Evolutionary conservation across 2,113 vertebrate species (phyloP).

Genomic region (Passer domesticus): DNA sequence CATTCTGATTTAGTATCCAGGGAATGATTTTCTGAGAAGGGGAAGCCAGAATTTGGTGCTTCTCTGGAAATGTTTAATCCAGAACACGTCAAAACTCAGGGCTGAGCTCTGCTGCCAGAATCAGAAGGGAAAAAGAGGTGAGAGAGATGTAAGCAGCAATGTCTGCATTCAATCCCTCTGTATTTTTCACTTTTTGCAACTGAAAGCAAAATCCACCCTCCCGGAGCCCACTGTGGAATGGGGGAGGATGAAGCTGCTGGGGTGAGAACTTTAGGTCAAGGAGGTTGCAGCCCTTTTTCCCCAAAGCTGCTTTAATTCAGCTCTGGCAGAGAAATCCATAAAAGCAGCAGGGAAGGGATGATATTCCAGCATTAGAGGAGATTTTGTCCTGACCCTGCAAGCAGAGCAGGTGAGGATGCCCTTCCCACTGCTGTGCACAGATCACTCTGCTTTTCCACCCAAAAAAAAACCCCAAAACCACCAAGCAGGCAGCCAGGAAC

Average conservation of each 20-base stretch:
- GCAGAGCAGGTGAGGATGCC: not conserved
- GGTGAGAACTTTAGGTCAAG: not conserved
- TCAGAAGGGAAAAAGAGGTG: not conserved
- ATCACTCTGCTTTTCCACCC: not conserved
- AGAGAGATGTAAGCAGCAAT: not conserved
- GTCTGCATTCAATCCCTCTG: not conserved
- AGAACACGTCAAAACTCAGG: not conserved
- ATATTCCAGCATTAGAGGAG: not conserved
- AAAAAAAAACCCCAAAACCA: accelerated
- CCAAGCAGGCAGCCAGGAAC: not conserved
- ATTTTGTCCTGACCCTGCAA: not conserved
- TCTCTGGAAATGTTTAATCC: not conserved
- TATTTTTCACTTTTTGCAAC: not conserved
- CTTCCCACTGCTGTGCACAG: accelerated
- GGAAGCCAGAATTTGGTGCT: not conserved
- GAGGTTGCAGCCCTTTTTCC: not conserved
- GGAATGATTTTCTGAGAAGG: not conserved
- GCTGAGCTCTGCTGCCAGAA: not conserved
- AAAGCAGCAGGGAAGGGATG: not conserved
- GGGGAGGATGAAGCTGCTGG: not conserved
- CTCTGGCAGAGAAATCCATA: not conserved
- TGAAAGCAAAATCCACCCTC: not conserved
- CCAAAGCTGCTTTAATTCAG: not conserved
- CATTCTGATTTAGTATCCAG: not conserved
- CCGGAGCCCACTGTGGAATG: not conserved